A percentile compares a stretch with the other conserved stretches of the same genome.
Evolutionary conservation across 2,113 vertebrate species (phyloP).

Genomic region (Haplotaxodon microlepis): DNA sequence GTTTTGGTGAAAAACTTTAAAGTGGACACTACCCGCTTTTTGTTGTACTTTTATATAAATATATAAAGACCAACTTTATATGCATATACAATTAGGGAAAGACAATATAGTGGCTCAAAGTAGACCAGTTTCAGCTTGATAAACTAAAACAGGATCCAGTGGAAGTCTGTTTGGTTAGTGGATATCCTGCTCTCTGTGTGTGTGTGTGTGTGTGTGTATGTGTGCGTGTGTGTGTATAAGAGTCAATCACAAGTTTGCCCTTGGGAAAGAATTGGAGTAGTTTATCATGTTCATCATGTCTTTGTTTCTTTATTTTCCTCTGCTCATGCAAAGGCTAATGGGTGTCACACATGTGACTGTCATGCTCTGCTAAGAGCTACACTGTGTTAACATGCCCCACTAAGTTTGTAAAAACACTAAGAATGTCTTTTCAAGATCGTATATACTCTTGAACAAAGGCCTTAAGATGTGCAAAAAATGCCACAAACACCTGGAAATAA

Average conservation of each 20-base stretch:
- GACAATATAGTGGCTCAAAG: not conserved
- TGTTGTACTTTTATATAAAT: not conserved
- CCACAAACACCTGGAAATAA: not conserved
- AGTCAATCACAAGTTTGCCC: not conserved
- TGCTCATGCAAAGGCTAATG: not conserved
- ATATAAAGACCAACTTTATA: not conserved
- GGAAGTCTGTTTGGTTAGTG: not conserved
- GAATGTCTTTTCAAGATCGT: not conserved
- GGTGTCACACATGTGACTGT: not conserved
- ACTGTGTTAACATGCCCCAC: not conserved
- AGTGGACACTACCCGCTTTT: not conserved
- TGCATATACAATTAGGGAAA: not conserved
- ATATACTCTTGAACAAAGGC: not conserved
- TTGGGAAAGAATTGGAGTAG: not conserved
- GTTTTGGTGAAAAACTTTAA: not conserved
- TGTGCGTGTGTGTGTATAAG: not conserved
- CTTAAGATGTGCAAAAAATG: not conserved
- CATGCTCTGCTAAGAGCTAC: not conserved
- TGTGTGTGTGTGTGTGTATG: not conserved
- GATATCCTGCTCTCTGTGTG: not conserved
- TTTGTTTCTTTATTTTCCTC: not conserved
- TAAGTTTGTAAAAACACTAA: not conserved
- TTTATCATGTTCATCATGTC: not conserved
- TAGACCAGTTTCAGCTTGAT: not conserved
- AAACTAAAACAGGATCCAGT: not conserved